Base-by-base conservation (phyloP, 64 coral and sea anemone genomes). In the Stylophora pistillata region DNA sequence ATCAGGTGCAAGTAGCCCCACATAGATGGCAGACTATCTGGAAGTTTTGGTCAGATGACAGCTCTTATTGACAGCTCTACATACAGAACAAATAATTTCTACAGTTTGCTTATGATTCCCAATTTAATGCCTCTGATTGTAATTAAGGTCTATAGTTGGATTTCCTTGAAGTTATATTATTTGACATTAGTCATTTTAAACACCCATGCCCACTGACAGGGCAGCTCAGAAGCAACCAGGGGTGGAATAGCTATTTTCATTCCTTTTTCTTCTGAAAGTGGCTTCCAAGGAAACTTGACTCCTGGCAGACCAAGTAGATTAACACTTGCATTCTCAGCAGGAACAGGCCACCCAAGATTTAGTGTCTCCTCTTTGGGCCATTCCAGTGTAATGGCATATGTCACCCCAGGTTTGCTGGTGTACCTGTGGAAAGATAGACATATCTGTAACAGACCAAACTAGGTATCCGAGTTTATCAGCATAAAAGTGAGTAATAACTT, bases 201-300 rank as follows among this genome's bases (percentile, higher is more conserved):
- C 9, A 87, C 85, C 85, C 85, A 87, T 29, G 85, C 85, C 85
- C 85, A 87, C 29, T 59, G 26, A 27, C 70, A 74, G 18, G 85
- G 85, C 71, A 87, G 25, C 9, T 87, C 73, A 31, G 21, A 20
- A 10, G 57, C 53, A 63, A 70, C 0, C 18, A 87, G 54, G 2
- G 52, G 27, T 26, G 85, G 71, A 41, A 87, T 20, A 10, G 17
- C n/a, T n/a, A 87, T 75, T 25, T 58, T 26, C 2, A 87, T 57
- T 13, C 85, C 85, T 26, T 5, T 58, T 11, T 58, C 5, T 13
- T 5, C 17, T 20, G 85, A 30, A 9, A 74, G 15, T 5, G 53
- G 18, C 70, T 15, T 87, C 85, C 85, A 87, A 31, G 70, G 28
- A 52, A 87, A 23, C 20, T 73, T 23, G 18, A 63, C 56, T 53